Percentiles rank a stretch among this genome's conserved stretches.
phyloP scores from a whole-genome alignment of 2,113 vertebrate species.

The Osmerus eperlanus region DNA sequence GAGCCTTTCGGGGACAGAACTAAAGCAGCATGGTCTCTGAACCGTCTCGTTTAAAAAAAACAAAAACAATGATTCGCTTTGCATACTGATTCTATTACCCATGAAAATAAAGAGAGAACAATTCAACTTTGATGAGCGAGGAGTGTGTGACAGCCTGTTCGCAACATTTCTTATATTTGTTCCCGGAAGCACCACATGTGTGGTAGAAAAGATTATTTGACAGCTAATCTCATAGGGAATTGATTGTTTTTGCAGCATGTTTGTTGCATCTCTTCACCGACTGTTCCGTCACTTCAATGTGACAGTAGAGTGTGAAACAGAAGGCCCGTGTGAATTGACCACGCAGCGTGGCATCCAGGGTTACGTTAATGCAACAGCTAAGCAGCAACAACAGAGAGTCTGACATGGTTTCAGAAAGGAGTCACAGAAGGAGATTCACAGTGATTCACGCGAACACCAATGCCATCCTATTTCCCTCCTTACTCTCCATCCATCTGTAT shows the following conservation, averaged over 20 bases:
- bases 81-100: not conserved
- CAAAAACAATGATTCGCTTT: not conserved
- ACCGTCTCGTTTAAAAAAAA: not conserved
- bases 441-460: no score
- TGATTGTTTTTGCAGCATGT: not conserved
- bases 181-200: conserved; percentile 16
- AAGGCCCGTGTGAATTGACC: not conserved
- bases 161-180: conserved; percentile 13
- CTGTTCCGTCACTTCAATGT: not conserved
- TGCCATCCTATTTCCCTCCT: no score
- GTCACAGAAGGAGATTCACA: no score
- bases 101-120: not conserved
- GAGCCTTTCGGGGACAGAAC: not conserved
- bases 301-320: not conserved
- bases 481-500: no score
- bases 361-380: no score
- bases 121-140: not conserved
- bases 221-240: conserved; percentile 36
- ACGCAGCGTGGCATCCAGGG: not conserved
- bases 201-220: conserved; percentile 30
- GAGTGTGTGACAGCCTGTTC: not conserved
- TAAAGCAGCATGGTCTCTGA: not conserved
- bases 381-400: no score
- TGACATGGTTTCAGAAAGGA: no score
- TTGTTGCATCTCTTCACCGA: not conserved